phyloP scores from a whole-genome alignment of 2,113 vertebrate genomes.

The Artemisiospiza belli region DNA sequence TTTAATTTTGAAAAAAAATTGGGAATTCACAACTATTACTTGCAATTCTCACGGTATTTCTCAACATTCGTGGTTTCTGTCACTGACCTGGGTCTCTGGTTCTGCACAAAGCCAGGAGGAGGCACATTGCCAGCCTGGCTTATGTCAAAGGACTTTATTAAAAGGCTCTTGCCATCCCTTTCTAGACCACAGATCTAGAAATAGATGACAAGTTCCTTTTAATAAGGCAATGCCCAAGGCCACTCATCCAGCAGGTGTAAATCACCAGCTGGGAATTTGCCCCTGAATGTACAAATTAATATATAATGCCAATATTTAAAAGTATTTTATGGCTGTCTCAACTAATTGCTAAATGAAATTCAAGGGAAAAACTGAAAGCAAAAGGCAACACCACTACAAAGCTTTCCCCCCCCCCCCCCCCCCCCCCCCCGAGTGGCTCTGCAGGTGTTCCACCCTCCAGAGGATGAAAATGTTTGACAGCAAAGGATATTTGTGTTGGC shows the following conservation, averaged over 20 bases:
- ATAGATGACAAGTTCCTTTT: background rate
- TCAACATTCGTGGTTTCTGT: background rate
- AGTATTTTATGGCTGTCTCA: background rate
- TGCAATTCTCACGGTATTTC: background rate
- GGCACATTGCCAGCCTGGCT: accelerated
- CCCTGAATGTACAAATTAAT: background rate
- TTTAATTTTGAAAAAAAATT: background rate
- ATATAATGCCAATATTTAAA: background rate
- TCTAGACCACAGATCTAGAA: background rate
- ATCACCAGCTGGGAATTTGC: background rate
- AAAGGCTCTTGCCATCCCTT: background rate
- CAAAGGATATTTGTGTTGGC: slow-evolving; percentile 36
- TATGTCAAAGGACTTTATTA: background rate
- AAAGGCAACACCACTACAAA: background rate
- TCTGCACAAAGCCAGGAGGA: background rate
- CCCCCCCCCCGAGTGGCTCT: background rate
- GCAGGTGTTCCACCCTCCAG: background rate
- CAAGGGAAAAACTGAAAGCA: background rate
- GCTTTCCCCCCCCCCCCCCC: accelerated
- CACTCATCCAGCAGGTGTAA: background rate
- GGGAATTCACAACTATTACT: background rate
- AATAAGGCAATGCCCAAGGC: background rate
- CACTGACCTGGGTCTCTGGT: background rate
- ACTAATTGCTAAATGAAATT: background rate
- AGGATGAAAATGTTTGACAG: slow-evolving; percentile 27